These are phyloP conservation scores for Epistrophe eligans DNA, from an alignment of 2,888 invertebrate species.

Conservation along the genomic window DNA sequence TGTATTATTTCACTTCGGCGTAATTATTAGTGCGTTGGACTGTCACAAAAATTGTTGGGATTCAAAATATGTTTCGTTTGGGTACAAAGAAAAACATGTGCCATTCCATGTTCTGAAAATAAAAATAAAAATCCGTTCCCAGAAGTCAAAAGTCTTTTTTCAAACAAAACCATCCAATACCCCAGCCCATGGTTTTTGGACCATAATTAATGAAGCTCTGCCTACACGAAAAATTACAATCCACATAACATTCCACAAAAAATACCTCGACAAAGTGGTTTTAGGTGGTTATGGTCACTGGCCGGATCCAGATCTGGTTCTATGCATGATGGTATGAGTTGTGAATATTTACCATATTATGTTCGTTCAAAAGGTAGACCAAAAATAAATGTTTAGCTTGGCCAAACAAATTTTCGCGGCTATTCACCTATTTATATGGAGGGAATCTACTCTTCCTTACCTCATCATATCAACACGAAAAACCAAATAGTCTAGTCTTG, in stretches of 20 bases:
- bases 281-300: slow-evolving; percentile 53
- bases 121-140: too few relatives aligned
- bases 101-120: too few relatives aligned
- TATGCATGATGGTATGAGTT: slow-evolving; percentile 8
- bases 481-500: slow-evolving; percentile 22
- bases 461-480: not conserved
- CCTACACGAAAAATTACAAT: slow-evolving; percentile 74
- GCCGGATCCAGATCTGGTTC: not conserved
- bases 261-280: slow-evolving; percentile 74
- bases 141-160: slow-evolving; percentile 39
- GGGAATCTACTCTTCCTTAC: slow-evolving; percentile 3
- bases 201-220: slow-evolving; percentile 74
- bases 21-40: too few relatives aligned
- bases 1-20: too few relatives aligned
- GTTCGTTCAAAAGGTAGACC: slow-evolving; percentile 62
- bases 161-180: not conserved
- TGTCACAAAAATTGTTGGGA: too few relatives aligned
- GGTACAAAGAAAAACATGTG: too few relatives aligned
- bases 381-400: slow-evolving; percentile 70
- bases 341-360: slow-evolving; percentile 13
- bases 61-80: too few relatives aligned
- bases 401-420: slow-evolving; percentile 73
- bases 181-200: not conserved
- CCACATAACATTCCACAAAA: slow-evolving; percentile 75
- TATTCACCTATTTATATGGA: slow-evolving; percentile 60